Evolutionary conservation across 2,797 vertebrate genomes (phyloP), one percentile per base, ranked within the genome.

Genomic region (Molossus molossus): DNA sequence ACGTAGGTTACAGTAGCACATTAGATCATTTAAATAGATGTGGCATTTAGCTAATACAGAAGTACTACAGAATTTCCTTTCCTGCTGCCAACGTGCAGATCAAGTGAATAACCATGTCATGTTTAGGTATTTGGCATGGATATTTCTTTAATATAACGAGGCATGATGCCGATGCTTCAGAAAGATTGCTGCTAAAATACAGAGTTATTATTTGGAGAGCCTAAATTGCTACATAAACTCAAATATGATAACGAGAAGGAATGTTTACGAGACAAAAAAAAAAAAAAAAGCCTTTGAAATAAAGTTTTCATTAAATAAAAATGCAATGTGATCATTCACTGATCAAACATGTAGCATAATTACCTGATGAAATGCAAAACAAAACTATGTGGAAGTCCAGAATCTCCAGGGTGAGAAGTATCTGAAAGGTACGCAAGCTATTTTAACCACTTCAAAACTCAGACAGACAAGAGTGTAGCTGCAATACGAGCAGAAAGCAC

Each of bases 131-230:
- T 92, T 92, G 82, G 72, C 80, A 92, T 6, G 64, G 6, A n/a
- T 82, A 85, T 48, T 80, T 94, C 29, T 92, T 93, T 91, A 91
- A 85, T 57, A 93, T 73, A 70, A 90, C 77, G 72, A 96, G 50
- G 84, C n/a, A 86, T 29, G 5, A 75, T 6, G 15, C 23, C 86
- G 94, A 40, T 5, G 90, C 40, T 79, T 97, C 9, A 94, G 64
- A 96, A 65, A 91, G 48, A 96, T 18, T 55, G 4, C 20, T 33
- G 90, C 50, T 69, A 37, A 79, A 95, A 94, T 33, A 15, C 25
- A 85, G 60, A 89, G 18, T 40, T 82, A 82, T 48, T 67, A 89
- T 64, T 73, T 37, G 70, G 60, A 97, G 55, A 27, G 58, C 0
- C 33, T 27, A 25, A 64, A 58, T 27, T 91, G 60, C n/a, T 90